phyloP scores from a whole-genome alignment of 2,888 invertebrate species.

The Melolontha melolontha region DNA sequence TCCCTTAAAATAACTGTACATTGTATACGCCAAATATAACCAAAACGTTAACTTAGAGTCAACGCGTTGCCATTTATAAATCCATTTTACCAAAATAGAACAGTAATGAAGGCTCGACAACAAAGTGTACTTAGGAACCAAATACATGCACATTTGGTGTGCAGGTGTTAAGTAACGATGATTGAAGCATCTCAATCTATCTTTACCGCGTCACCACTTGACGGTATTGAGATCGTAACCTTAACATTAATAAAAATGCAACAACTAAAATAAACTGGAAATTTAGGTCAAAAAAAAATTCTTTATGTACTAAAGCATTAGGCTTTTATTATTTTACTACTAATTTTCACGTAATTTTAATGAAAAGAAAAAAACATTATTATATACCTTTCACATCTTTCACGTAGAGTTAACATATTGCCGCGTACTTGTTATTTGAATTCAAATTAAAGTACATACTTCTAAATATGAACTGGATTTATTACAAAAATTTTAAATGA shows the following conservation, averaged over 20 bases:
- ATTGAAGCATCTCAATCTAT: slow-evolving; percentile 19
- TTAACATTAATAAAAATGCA: slow-evolving; percentile 28
- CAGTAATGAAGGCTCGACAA: background rate
- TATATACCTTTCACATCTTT: no score
- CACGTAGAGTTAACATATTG: no score
- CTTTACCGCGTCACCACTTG: slow-evolving; percentile 22
- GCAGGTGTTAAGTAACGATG: slow-evolving; percentile 23
- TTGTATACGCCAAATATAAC: slow-evolving; percentile 15
- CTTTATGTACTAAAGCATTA: no score
- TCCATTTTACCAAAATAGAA: no score
- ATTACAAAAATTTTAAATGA: no score
- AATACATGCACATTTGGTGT: slow-evolving; percentile 15
- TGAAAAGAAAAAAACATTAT: no score
- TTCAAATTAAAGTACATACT: no score
- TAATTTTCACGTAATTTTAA: no score
- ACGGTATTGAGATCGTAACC: slow-evolving; percentile 33
- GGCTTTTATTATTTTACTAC: no score
- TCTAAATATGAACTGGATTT: no score
- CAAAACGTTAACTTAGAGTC: background rate
- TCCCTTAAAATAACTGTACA: background rate
- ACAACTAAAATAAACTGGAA: slow-evolving; percentile 17
- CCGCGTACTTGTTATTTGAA: no score
- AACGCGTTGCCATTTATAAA: slow-evolving; percentile 1
- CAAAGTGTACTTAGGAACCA: background rate
- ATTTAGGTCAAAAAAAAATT: slow-evolving; percentile 20